Conservation (phyloP, 2,888 invertebrate genomes). For the Melanostoma scalare region DNA sequence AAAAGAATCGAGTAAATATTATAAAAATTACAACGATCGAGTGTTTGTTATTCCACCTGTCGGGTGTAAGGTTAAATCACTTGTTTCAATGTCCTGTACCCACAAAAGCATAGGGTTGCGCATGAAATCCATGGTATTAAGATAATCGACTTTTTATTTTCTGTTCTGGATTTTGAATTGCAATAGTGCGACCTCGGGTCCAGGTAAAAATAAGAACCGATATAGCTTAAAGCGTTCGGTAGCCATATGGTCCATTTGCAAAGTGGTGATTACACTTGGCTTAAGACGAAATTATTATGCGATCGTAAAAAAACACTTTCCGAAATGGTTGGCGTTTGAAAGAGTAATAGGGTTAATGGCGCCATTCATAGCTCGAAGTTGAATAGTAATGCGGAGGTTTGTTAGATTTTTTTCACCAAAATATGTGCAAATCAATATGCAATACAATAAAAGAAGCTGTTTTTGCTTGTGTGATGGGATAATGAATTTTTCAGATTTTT, state of each 20-base stretch:
- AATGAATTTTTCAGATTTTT: no score
- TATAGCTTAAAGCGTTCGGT: not conserved
- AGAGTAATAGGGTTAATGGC: slow-evolving; percentile 67
- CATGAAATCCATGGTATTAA: slow-evolving; percentile 68
- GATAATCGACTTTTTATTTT: slow-evolving; percentile 61
- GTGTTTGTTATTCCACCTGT: slow-evolving; percentile 3
- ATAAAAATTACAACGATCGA: slow-evolving; percentile 48
- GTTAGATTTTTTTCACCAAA: not conserved
- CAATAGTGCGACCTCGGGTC: slow-evolving; percentile 35
- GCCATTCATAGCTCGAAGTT: slow-evolving; percentile 41
- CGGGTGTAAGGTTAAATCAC: slow-evolving; percentile 61
- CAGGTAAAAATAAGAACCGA: slow-evolving; percentile 7
- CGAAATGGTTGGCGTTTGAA: slow-evolving; percentile 35
- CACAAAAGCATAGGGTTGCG: slow-evolving; percentile 30
- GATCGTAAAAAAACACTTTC: slow-evolving; percentile 62
- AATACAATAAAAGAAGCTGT: no score
- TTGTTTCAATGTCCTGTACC: slow-evolving; percentile 35
- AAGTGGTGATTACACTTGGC: slow-evolving; percentile 80
- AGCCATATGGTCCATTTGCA: slow-evolving; percentile 79
- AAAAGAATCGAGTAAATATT: slow-evolving; percentile 3
- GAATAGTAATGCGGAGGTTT: slow-evolving; percentile 20
- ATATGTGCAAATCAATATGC: slow-evolving; percentile 11
- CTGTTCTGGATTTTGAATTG: slow-evolving; percentile 25
- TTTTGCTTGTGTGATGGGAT: no score
- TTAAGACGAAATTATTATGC: slow-evolving; percentile 79